Evolutionary conservation across 1,140 invertebrate species (phyloP), one percentile per base, ranked within the genome.

Genomic region (Brachionus manjavacas): DNA sequence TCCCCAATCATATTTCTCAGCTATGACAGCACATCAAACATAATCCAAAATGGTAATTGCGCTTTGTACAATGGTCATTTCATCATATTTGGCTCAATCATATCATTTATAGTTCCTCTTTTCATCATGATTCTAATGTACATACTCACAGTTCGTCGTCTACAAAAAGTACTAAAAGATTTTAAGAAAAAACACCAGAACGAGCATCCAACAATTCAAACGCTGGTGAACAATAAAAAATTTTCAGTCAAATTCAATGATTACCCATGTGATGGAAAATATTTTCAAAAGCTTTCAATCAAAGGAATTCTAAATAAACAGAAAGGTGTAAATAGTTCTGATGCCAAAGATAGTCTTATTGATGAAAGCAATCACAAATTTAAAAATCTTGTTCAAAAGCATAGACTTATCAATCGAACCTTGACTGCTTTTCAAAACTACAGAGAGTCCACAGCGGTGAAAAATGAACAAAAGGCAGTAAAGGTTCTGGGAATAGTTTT

Each of bases 401-500:
- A 68, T 46, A 46, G 60, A 16, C 35, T 68, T 2, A 52, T 83
- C 9, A 68, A 83, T 68, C 14, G 39, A 64, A 55, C 81, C 11
- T 16, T 68, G 35, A 64, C n/a, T 28, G 60, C 64, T 31, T 25
- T 83, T 20, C 25, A 83, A 16, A 43, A 3, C 20, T 43, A 83
- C 14, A 31, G 35, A 35, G 60, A 83, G 20, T 83, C 81, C 20
- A 39, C 64, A n/a, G 64, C 81, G 4, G 81, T 83, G 16, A 68
- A 68, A 39, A 83, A 83, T 20, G 81, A 83, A 46, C 35, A 83
- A 83, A 83, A 83, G 70, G 81, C 81, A 6, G 81, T 83, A 11
- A 83, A 68, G 70, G 81, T 83, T 31, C 39, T 83, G 7, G 81
- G 81, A 11, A 68, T 83, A 52, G 81, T 83, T 31, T 83, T 83